phyloP scores from a whole-genome alignment of 2,888 invertebrate species.

The Gerris lacustris region DNA sequence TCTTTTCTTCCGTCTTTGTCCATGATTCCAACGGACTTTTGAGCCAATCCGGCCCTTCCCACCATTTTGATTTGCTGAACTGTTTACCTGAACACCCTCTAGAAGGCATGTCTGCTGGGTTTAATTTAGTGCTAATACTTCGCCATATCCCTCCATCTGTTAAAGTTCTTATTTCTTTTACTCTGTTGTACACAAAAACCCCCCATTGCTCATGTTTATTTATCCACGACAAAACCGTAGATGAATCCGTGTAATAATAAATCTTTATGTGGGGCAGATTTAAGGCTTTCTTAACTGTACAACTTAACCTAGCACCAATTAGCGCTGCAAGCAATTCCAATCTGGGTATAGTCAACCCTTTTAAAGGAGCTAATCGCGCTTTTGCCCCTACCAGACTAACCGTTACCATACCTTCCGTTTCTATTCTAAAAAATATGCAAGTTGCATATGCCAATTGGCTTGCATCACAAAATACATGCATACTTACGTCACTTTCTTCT shows the following conservation, averaged over 20 bases:
- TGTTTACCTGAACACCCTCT: constrained; percentile 6
- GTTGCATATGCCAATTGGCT: constrained; percentile 32
- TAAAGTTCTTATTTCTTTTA: constrained; percentile 28
- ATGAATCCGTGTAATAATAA: constrained; percentile 32
- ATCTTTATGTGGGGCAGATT: constrained; percentile 19
- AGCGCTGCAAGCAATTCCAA: constrained; percentile 32
- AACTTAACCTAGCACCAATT: constrained; percentile 30
- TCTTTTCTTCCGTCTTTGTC: constrained; percentile 6
- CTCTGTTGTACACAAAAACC: constrained; percentile 24
- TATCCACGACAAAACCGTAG: constrained; percentile 31
- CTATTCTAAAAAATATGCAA: constrained; percentile 28
- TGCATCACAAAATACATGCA: too few relatives aligned
- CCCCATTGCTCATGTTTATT: constrained; percentile 29
- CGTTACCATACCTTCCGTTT: constrained; percentile 19
- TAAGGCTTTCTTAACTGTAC: constrained; percentile 17
- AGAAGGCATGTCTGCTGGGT: constrained; percentile 9
- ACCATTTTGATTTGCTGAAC: constrained; percentile 10
- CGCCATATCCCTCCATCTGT: not conserved
- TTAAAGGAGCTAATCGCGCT: constrained; percentile 31
- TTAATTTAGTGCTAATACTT: not conserved
- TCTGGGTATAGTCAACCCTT: constrained; percentile 33
- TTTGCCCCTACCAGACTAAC: constrained; percentile 31
- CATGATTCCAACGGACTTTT: not conserved
- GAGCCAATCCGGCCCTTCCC: constrained; percentile 16
- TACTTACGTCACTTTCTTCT: constrained; percentile 17